phyloP scores from a whole-genome alignment of 2,797 vertebrate species.

The Coluber constrictor region DNA sequence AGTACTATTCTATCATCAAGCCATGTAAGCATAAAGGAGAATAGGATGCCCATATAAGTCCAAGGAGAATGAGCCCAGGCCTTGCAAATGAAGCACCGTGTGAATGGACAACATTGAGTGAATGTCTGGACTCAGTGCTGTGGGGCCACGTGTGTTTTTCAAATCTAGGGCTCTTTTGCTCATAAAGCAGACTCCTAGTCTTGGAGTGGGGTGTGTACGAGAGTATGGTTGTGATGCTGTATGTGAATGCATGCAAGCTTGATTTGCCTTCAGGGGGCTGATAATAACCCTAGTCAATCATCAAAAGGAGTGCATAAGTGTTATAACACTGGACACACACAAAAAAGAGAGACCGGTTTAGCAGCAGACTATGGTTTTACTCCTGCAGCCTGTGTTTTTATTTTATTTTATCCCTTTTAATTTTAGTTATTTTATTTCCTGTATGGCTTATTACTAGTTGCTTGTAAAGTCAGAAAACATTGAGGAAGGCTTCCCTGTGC shows the following conservation, averaged over 20 bases:
- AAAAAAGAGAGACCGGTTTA: conserved; percentile 82
- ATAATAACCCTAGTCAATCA: conserved; percentile 80
- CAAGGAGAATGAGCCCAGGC: conserved; percentile 78
- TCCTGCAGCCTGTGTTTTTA: conserved; percentile 87
- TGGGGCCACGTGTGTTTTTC: conserved; percentile 88
- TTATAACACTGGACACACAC: conserved; percentile 89
- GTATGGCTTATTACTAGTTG: conserved; percentile 88
- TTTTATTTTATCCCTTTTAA: conserved; percentile 15
- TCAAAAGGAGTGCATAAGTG: conserved; percentile 80
- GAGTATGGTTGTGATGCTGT: conserved; percentile 86
- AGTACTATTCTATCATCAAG: conserved; percentile 84
- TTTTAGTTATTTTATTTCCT: conserved; percentile 72
- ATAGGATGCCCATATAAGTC: conserved; percentile 70
- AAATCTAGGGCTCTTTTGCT: conserved; percentile 75
- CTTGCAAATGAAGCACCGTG: conserved; percentile 87
- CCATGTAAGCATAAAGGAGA: conserved; percentile 80
- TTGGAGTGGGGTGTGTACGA: conserved; percentile 81
- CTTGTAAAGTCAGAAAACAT: conserved; percentile 89
- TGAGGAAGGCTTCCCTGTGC: conserved; percentile 84
- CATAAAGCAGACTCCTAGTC: conserved; percentile 82
- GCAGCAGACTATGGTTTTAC: conserved; percentile 87
- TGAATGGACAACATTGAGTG: conserved; percentile 90
- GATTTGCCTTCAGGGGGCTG: conserved; percentile 85
- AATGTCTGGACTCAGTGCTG: conserved; percentile 88
- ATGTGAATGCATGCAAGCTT: conserved; percentile 91